Evolutionary conservation across 2,113 vertebrate species (phyloP), one percentile per base, ranked within the genome.

Genomic region (Odocoileus hemionus): DNA sequence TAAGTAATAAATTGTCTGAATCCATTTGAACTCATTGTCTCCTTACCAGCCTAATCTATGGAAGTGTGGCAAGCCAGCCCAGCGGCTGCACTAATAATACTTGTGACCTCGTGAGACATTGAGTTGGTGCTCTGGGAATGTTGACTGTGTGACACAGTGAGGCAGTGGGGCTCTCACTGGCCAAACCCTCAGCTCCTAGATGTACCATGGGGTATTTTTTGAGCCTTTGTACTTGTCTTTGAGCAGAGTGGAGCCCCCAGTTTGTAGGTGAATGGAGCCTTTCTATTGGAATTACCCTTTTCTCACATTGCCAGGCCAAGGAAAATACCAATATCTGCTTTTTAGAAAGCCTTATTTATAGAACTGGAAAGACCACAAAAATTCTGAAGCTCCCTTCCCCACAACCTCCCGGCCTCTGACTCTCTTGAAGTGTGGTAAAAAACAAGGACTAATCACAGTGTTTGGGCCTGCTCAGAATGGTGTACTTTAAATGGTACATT

Each of bases 241-340:
- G 17, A 89, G 33, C 17, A 86, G 45, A 86, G 67, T 83, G 58
- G 30, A 10, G 12, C 7, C 47, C 4, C 45, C 23, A 61, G 13
- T 80, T 83, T 80, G 47, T 28, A 96, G 43, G 80, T 88, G 36
- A 28, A 87, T 13, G 57, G 79, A 92, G 25, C 7, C 39, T 93
- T 96, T 95, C 33, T 88, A 21, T 70, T 94, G 13, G 25, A 91
- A 82, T 93, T 95, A 82, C 30, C 47, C n/a, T 88, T 94, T 95
- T 55, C 52, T 95, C 25, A 64, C 30, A 28, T 92, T 87, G 30
- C 16, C 36, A 70, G 43, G 33, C n/a, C 50, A 57, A 89, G 43
- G 83, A 67, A 91, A 91, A 55, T 74, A 93, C 28, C 30, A 61
- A 89, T 26, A 64, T 13, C n/a, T 36, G 19, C 9, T 79, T 28